These are phyloP conservation scores for Plagiodera versicolora DNA, from an alignment of 2,888 invertebrate genomes.

Conservation along the genomic window DNA sequence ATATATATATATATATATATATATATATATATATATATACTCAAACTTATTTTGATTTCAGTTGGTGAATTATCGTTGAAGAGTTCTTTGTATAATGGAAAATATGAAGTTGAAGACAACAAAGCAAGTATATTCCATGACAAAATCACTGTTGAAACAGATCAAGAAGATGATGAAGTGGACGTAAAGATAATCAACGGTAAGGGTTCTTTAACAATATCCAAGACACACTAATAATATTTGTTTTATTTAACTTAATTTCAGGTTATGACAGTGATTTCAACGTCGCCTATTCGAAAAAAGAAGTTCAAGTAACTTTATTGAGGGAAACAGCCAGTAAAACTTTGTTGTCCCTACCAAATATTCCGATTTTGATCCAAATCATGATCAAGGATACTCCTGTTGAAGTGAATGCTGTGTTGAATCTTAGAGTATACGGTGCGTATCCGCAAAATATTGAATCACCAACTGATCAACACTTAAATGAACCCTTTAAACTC, in stretches of 20 bases:
- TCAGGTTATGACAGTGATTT: background rate
- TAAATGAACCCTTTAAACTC: no score
- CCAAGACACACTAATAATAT: no score
- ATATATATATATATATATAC: no score
- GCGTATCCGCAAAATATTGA: no score
- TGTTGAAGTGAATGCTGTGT: background rate
- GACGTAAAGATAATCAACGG: conserved; percentile 8
- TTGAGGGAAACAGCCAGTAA: background rate
- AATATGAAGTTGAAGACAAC: conserved; percentile 24
- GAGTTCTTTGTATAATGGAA: conserved; percentile 22
- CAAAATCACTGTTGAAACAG: conserved; percentile 21
- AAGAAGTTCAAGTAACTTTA: background rate
- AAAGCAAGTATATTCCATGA: conserved; percentile 18
- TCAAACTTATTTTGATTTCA: no score
- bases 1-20: no score
- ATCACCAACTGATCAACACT: no score
- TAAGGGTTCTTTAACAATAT: no score
- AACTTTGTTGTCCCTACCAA: background rate
- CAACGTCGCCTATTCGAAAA: background rate
- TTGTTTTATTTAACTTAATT: no score
- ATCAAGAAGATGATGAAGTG: conserved; percentile 18
- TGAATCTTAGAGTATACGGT: conserved; percentile 2
- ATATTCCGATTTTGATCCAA: background rate
- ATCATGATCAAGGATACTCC: background rate
- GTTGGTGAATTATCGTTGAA: conserved; percentile 18